Base-by-base conservation (phyloP, 2,113 vertebrate species). In the Thomomys bottae region DNA sequence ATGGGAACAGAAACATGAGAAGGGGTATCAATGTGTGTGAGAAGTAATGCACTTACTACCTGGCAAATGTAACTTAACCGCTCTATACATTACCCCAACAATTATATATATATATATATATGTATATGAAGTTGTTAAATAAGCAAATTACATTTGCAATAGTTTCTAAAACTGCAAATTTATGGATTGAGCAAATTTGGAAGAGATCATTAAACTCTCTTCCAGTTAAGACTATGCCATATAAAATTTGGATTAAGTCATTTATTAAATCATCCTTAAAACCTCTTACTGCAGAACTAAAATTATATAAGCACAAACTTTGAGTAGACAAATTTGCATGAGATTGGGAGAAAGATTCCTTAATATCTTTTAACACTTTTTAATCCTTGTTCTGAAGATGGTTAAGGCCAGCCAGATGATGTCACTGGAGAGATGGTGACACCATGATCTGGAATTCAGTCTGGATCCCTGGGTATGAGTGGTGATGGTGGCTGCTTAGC, bases 331-430 rank as follows among this genome's bases (percentile, higher is more conserved):
- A 91, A n/a, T 38, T 17, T 89, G 2, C 1, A 18, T 14, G 7
- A 57, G 3, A 54, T 59, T 67, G 8, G 6, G 75, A 88, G 32
- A 36, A 73, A 83, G 42, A 40, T 49, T 49, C 5, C 14, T 76
- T 54, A 15, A 68, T 91, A 87, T 94, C 81, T 95, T 91, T 94
- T 92, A 92, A 94, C n/a, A n/a, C n/a, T n/a, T n/a, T n/a, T n/a
- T n/a, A n/a, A 57, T 8, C 15, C 4, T 40, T 88, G 40, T 87
- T 45, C 68, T 38, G 87, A 36, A 87, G 26, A 9, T 28, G 77
- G 91, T 96, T 95, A 94, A 95, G 54, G 2, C 40, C 94, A 87
- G 81, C 95, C 85, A 93, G 89, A 30, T 82, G 49, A 68, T 79
- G 23, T 45, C 94, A 42, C 88, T 96, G 88, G 88, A 89, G 72